A percentile compares a stretch with the other conserved stretches of the same genome.
Evolutionary conservation across 2,797 vertebrate genomes (phyloP).

Genomic region (Danio choprae): DNA sequence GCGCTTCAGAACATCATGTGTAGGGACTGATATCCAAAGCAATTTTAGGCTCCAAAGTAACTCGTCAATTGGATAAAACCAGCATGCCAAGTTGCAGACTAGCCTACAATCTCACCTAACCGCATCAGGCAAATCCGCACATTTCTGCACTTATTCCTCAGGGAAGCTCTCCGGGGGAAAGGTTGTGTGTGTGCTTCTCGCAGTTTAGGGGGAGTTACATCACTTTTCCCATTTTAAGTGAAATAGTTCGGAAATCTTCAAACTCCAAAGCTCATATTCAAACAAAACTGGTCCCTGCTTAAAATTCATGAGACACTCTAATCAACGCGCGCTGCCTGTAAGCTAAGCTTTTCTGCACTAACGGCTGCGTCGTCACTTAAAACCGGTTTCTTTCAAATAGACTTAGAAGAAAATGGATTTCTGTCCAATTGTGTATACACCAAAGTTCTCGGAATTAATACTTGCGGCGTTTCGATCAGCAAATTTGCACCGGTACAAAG

Average conservation of each 20-base stretch:
- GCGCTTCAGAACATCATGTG: constrained; percentile 39
- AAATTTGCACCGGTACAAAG: not conserved
- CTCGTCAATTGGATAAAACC: constrained; percentile 40
- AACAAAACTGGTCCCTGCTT: constrained; percentile 52
- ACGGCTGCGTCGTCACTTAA: constrained; percentile 33
- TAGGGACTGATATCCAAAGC: constrained; percentile 55
- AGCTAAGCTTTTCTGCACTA: constrained; percentile 43
- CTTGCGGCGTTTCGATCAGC: not conserved
- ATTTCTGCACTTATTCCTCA: constrained; percentile 27
- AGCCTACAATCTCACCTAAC: constrained; percentile 34
- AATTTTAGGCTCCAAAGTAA: constrained; percentile 53
- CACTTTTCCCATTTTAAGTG: constrained; percentile 42
- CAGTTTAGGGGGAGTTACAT: constrained; percentile 41
- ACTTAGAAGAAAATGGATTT: constrained; percentile 35
- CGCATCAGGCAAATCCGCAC: constrained; percentile 45
- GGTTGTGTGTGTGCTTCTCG: constrained; percentile 24
- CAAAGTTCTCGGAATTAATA: constrained; percentile 22
- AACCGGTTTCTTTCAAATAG: constrained; percentile 39
- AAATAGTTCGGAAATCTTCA: constrained; percentile 39
- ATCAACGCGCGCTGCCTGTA: constrained; percentile 39
- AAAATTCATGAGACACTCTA: constrained; percentile 55
- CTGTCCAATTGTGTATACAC: not conserved
- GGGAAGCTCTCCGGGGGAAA: constrained; percentile 31
- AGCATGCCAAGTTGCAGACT: constrained; percentile 24
- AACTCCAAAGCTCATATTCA: constrained; percentile 37